Percentiles rank a stretch among this genome's conserved stretches.
phyloP scores from a whole-genome alignment of 2,113 vertebrate species.

The Tichodroma muraria region DNA sequence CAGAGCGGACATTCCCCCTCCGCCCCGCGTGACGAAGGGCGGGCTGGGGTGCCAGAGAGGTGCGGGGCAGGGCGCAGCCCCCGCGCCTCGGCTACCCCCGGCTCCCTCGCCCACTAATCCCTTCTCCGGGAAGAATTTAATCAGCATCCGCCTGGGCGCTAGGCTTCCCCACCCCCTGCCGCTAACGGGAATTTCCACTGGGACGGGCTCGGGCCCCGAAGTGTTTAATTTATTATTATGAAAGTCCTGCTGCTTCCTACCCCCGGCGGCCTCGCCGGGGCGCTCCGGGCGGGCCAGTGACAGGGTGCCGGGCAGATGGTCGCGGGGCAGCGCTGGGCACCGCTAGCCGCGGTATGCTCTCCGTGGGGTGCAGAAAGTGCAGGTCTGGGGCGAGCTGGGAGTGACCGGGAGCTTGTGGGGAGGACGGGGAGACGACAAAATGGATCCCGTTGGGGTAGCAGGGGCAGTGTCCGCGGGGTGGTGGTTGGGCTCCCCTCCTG shows the following conservation, averaged over 20 bases:
- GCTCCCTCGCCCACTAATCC: conserved; percentile 2
- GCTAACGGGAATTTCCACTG: conserved; percentile 38
- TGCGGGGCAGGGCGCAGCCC: not conserved
- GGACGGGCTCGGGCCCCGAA: not conserved
- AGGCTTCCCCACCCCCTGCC: not conserved
- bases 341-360: not conserved
- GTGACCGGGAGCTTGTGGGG: too few relatives aligned
- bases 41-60: not conserved
- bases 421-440: not conserved
- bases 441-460: not conserved
- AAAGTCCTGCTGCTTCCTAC: not conserved
- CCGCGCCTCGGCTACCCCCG: not conserved
- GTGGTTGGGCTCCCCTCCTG: not conserved
- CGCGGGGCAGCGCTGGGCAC: not conserved
- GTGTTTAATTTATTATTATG: not conserved
- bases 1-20: too few relatives aligned
- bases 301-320: not conserved
- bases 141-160: not conserved
- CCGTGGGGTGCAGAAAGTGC: not conserved
- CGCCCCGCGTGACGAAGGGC: not conserved
- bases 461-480: not conserved
- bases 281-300: not conserved
- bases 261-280: not conserved
- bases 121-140: conserved; percentile 42
- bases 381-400: not conserved